These are phyloP conservation scores for Pycnonotus jocosus DNA, from an alignment of 2,113 vertebrate genomes.

Conservation along the genomic window DNA sequence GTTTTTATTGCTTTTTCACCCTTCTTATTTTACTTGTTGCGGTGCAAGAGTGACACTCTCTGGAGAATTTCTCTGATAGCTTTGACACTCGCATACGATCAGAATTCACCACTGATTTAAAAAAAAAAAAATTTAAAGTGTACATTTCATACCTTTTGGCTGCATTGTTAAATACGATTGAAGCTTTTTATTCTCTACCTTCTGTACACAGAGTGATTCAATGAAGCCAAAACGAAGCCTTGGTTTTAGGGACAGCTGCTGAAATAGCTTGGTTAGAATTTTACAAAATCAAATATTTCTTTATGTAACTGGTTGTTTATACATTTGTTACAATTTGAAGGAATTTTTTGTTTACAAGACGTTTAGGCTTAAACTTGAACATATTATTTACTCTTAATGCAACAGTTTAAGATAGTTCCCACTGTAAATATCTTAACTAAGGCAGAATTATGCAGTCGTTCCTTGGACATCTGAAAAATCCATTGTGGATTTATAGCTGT, in stretches of 20 bases:
- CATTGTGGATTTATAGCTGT: not conserved
- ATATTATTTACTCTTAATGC: not conserved
- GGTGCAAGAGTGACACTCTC: not conserved
- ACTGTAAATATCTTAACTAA: not conserved
- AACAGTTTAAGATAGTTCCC: not conserved
- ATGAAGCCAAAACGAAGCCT: not conserved
- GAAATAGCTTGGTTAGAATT: not conserved
- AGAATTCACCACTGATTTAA: not conserved
- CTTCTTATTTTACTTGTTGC: not conserved
- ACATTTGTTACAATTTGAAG: not conserved
- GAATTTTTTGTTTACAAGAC: not conserved
- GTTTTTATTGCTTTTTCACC: not conserved
- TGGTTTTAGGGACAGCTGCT: not conserved
- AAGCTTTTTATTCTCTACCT: not conserved
- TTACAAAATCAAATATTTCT: not conserved
- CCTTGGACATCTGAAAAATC: not conserved
- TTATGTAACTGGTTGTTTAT: not conserved
- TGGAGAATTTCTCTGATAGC: not conserved
- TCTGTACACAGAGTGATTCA: not conserved
- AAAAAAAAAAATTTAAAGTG: fast-evolving
- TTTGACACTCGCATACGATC: fast-evolving
- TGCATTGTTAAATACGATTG: not conserved
- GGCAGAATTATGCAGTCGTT: not conserved
- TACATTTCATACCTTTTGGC: not conserved
- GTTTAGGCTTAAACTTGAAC: not conserved